These are phyloP conservation scores for Echeneis naucrates DNA, from an alignment of 2,797 vertebrate species.

Conservation along the genomic window DNA sequence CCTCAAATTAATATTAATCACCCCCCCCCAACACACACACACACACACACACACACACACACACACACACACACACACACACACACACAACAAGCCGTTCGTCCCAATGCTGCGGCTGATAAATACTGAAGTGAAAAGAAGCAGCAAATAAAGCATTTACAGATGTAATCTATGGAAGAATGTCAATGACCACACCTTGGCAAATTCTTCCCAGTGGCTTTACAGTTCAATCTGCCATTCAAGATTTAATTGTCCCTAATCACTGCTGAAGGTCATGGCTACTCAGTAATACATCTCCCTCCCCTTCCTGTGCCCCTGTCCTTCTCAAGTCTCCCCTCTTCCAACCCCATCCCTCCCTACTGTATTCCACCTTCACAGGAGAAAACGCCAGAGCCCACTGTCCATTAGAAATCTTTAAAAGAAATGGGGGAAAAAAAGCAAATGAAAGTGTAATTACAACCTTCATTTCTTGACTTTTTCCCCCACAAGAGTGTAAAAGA, in stretches of 20 bases:
- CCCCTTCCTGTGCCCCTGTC: conserved; percentile 55
- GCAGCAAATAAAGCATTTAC: conserved; percentile 38
- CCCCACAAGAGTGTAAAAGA: neutral
- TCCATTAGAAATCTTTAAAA: conserved; percentile 43
- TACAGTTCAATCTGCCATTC: conserved; percentile 67
- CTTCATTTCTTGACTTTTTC: conserved; percentile 4
- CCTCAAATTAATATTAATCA: conserved; percentile 83
- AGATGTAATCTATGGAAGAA: neutral
- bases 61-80: too few species aligned
- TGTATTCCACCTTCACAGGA: conserved; percentile 8
- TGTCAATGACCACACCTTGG: conserved; percentile 37
- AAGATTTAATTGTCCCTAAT: conserved; percentile 80
- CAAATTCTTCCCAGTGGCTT: conserved; percentile 43
- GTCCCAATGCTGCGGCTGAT: conserved; percentile 44
- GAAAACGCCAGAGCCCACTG: conserved; percentile 18
- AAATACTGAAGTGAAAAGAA: conserved; percentile 61
- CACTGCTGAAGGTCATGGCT: conserved; percentile 77
- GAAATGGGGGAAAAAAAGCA: conserved; percentile 16
- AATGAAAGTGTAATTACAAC: conserved; percentile 35
- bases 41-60: too few species aligned
- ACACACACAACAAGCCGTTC: conserved; percentile 62
- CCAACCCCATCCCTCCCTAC: neutral
- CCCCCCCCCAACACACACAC: too few species aligned
- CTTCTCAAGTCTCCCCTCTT: conserved; percentile 25
- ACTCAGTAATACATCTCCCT: conserved; percentile 64